Base-by-base conservation (phyloP, 2,113 vertebrate species). In the Donacobius atricapilla region DNA sequence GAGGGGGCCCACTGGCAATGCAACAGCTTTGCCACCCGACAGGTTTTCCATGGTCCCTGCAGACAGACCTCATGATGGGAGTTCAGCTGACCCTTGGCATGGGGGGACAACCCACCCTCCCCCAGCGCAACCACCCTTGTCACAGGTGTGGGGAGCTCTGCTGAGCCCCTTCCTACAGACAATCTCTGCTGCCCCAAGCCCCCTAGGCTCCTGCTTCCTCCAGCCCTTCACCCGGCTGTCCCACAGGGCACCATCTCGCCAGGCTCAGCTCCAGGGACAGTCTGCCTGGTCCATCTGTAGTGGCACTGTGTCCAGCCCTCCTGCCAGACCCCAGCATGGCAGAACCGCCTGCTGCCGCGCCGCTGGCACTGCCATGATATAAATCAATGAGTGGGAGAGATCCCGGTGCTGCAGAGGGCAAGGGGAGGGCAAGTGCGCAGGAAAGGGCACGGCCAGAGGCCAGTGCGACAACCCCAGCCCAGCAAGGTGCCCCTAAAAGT, bases 281-380 rank as follows among this genome's bases (percentile, higher is more conserved):
- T 65, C 75, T 78, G 77, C 28, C 37, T 8, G 15, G 42, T 93
- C 95, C 96, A 88, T 90, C 90, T 86, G 85, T 92, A 57, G 91
- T 14, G 54, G 54, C 66, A 77, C 71, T 1, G 2, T 33, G 39
- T 93, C 90, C 88, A 86, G 33, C 75, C 40, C 64, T 63, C 58
- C 79, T 1, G 18, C 61, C 79, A 95, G 88, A 92, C 37, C 82
- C 82, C 53, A 42, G 42, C 47, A 87, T 8, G 61, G 81, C 85
- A 88, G 75, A 79, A 76, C 48, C 0, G 25, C 87, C 82, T 75
- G 81, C 51, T 1, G 3, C 63, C 20, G 10, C 0, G 5, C 82
- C 15, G 2, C 83, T 11, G 8, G 87, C 84, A 72, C 50, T 51
- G 50, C 92, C 8, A 5, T 0, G 10, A 73, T 77, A 68, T 33